Evolutionary conservation across 1,140 invertebrate species (phyloP).

Genomic region (Drosophila pseudoobscura): DNA sequence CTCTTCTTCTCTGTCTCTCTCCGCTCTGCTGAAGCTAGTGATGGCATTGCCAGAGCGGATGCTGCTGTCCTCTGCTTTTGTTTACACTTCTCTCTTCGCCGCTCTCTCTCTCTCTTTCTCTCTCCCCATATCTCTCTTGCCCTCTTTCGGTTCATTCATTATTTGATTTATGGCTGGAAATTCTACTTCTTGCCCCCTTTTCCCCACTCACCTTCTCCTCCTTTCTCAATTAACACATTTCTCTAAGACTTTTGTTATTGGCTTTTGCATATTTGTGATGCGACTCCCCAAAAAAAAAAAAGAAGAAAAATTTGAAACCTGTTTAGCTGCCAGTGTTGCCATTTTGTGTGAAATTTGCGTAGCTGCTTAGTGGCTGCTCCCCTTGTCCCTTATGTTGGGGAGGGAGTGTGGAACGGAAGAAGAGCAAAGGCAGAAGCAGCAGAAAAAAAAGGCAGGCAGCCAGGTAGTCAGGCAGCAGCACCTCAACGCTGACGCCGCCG

Average conservation of each 20-base stretch:
- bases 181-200: slow-evolving; percentile 15
- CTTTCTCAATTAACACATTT: slow-evolving; percentile 61
- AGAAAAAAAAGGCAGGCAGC: slow-evolving; percentile 18
- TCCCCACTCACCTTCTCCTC: slow-evolving; percentile 20
- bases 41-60: slow-evolving; percentile 44
- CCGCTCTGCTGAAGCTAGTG: background rate
- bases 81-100: slow-evolving; percentile 54
- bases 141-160: slow-evolving; percentile 49
- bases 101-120: slow-evolving; percentile 15
- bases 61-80: slow-evolving; percentile 49
- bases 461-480: slow-evolving; percentile 25
- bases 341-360: slow-evolving; percentile 63
- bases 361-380: slow-evolving; percentile 26
- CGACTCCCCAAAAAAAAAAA: slow-evolving; percentile 26
- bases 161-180: slow-evolving; percentile 69
- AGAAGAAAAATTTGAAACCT: slow-evolving; percentile 33
- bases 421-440: slow-evolving; percentile 9
- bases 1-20: slow-evolving; percentile 1
- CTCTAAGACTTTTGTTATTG: slow-evolving; percentile 37
- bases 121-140: background rate
- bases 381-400: slow-evolving; percentile 12
- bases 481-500: slow-evolving; percentile 32
- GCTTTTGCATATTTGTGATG: slow-evolving; percentile 34
- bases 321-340: slow-evolving; percentile 65
- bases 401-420: background rate